Conservation (phyloP, 1,140 invertebrate genomes). For the Drosophila kepulauana region DNA sequence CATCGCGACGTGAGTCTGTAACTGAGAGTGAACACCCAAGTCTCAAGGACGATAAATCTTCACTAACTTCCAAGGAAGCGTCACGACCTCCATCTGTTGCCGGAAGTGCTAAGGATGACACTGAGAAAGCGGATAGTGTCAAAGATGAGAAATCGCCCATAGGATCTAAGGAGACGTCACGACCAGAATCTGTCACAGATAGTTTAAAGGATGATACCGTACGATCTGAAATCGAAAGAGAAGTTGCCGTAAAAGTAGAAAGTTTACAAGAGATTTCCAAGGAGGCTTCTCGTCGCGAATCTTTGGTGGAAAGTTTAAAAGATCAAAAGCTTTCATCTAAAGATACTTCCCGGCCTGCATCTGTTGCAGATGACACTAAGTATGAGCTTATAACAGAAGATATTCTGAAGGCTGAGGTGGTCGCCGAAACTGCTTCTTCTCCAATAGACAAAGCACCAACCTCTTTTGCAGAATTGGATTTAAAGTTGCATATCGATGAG, state of each 20-base stretch:
- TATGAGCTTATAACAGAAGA: constrained; percentile 20
- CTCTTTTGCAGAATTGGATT: neutral
- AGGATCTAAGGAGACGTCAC: constrained; percentile 38
- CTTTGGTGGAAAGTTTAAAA: constrained; percentile 28
- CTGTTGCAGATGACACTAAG: constrained; percentile 38
- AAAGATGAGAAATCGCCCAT: constrained; percentile 48
- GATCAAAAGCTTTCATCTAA: constrained; percentile 40
- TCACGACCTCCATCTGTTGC: constrained; percentile 25
- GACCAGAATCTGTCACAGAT: constrained; percentile 19
- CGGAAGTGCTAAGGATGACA: constrained; percentile 15
- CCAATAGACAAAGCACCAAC: neutral
- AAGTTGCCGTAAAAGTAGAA: constrained; percentile 2
- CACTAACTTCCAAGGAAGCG: constrained; percentile 13
- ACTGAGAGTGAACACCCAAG: constrained; percentile 13
- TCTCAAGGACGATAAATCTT: constrained; percentile 34
- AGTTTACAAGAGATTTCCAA: constrained; percentile 22
- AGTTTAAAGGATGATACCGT: constrained; percentile 25
- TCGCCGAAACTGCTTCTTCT: neutral
- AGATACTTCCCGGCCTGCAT: constrained; percentile 46
- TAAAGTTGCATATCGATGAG: neutral
- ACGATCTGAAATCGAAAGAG: constrained; percentile 20
- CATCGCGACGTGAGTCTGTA: constrained; percentile 33
- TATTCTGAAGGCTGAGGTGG: neutral
- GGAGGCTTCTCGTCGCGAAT: constrained; percentile 20
- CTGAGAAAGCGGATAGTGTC: constrained; percentile 5